A percentile compares a stretch with the other conserved stretches of the same genome.
phyloP scores from a whole-genome alignment of 1,140 invertebrate genomes.

The Leptinotarsa lineolata region DNA sequence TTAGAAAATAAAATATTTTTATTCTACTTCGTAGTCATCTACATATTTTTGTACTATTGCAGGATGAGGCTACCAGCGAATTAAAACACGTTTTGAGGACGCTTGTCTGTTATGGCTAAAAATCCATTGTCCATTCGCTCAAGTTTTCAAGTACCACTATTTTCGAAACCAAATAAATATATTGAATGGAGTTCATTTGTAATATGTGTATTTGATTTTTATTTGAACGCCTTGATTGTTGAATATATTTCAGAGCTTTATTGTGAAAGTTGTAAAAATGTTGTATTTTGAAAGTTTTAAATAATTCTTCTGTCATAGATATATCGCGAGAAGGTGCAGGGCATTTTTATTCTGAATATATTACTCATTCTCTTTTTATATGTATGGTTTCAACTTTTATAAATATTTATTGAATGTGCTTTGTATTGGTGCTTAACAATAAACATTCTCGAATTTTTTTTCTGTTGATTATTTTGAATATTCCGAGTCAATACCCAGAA shows the following conservation, averaged over 20 bases:
- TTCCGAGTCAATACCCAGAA: no score
- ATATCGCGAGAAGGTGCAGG: slow-evolving; percentile 30
- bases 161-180: slow-evolving; percentile 4
- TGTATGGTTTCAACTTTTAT: slow-evolving; percentile 38
- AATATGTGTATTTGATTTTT: slow-evolving; percentile 21
- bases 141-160: slow-evolving; percentile 23
- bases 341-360: slow-evolving; percentile 32
- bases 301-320: not conserved
- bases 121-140: slow-evolving; percentile 34
- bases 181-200: not conserved
- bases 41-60: slow-evolving; percentile 48
- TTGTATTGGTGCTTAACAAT: slow-evolving; percentile 39
- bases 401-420: slow-evolving; percentile 47
- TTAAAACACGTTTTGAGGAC: slow-evolving; percentile 52
- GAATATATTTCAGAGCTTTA: slow-evolving; percentile 18
- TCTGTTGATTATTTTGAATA: no score
- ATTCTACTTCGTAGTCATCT: slow-evolving; percentile 21
- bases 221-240: slow-evolving; percentile 44
- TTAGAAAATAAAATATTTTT: slow-evolving; percentile 35
- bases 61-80: slow-evolving; percentile 50
- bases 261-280: slow-evolving; percentile 22
- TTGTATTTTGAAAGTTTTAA: slow-evolving; percentile 11
- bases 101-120: slow-evolving; percentile 50
- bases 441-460: slow-evolving; percentile 5
- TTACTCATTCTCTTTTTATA: slow-evolving; percentile 33